Conservation (phyloP, 2,888 invertebrate genomes). For the Temnothorax rugatulus region DNA sequence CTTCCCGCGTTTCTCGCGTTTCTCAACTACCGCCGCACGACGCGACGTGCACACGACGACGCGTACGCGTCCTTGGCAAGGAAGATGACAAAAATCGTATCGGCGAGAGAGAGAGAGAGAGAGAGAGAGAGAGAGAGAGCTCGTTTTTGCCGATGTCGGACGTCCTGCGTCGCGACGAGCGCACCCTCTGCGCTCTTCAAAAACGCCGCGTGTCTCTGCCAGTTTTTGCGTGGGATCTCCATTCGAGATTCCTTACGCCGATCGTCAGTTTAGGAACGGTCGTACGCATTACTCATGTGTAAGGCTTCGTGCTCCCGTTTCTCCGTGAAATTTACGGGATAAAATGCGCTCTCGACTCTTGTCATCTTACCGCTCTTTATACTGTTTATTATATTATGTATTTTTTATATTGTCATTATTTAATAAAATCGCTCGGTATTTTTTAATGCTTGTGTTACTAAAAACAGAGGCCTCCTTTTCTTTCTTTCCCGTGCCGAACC, state of each 20-base stretch:
- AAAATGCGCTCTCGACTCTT: neutral
- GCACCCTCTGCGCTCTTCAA: constrained; percentile 63
- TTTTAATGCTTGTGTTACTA: neutral
- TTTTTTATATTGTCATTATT: neutral
- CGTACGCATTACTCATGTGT: constrained; percentile 37
- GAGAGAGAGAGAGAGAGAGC: constrained; percentile 10
- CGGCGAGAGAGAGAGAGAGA: constrained; percentile 21
- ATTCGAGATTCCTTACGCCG: constrained; percentile 54
- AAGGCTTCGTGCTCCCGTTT: neutral
- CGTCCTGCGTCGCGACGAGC: constrained; percentile 46
- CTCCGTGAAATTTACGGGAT: neutral
- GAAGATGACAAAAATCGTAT: constrained; percentile 64
- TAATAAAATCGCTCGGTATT: neutral
- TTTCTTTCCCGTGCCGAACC: constrained; percentile 9
- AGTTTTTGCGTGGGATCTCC: constrained; percentile 66
- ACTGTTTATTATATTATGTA: neutral
- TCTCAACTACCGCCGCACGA: constrained; percentile 44
- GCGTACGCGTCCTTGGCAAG: constrained; percentile 61
- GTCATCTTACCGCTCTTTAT: neutral
- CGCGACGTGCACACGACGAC: constrained; percentile 28
- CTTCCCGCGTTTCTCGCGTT: constrained; percentile 69
- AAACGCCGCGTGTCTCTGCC: constrained; percentile 72
- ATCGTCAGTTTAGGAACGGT: constrained; percentile 61
- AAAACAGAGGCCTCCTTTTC: neutral
- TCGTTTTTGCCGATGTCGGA: constrained; percentile 56